phyloP scores from a whole-genome alignment of 1,140 invertebrate species.

The Drosophila chauvacae region DNA sequence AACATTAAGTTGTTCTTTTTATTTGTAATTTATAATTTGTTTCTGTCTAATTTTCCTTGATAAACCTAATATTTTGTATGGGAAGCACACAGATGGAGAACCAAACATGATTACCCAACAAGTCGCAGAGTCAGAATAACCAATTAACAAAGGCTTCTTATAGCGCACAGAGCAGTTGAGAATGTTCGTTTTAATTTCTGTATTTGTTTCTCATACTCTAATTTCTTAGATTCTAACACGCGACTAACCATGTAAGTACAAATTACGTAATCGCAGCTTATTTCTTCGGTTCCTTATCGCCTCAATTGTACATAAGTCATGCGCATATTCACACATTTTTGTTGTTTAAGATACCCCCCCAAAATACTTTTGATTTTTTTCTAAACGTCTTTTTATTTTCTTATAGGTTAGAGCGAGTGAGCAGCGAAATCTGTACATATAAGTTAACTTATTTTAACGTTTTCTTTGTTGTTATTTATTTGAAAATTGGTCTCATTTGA shows the following conservation, averaged over 20 bases:
- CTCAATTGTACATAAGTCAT: constrained; percentile 13
- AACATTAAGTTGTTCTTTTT: constrained; percentile 12
- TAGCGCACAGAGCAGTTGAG: constrained; percentile 39
- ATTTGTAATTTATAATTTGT: constrained; percentile 10
- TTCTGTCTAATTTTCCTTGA: constrained; percentile 34
- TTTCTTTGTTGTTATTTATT: constrained; percentile 42
- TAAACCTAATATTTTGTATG: constrained; percentile 22
- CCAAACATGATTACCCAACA: constrained; percentile 29
- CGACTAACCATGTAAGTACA: constrained; percentile 81
- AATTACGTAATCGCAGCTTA: constrained; percentile 49
- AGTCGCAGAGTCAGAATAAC: constrained; percentile 19
- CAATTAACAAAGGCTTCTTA: constrained; percentile 39
- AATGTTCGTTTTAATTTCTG: constrained; percentile 60
- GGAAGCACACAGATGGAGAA: constrained; percentile 38
- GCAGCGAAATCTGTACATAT: constrained; percentile 56
- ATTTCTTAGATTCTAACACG: constrained; percentile 81
- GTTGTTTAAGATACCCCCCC: background rate
- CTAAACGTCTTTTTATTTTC: constrained; percentile 34
- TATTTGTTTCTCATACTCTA: constrained; percentile 66
- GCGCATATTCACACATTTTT: background rate
- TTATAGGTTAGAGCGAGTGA: constrained; percentile 59
- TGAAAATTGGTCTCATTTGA: constrained; percentile 71
- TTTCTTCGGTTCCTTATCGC: constrained; percentile 24
- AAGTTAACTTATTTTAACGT: constrained; percentile 45
- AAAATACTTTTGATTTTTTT: constrained; percentile 16